These are phyloP conservation scores for Dryadula phaetusa DNA, from an alignment of 2,888 invertebrate genomes.

Conservation along the genomic window DNA sequence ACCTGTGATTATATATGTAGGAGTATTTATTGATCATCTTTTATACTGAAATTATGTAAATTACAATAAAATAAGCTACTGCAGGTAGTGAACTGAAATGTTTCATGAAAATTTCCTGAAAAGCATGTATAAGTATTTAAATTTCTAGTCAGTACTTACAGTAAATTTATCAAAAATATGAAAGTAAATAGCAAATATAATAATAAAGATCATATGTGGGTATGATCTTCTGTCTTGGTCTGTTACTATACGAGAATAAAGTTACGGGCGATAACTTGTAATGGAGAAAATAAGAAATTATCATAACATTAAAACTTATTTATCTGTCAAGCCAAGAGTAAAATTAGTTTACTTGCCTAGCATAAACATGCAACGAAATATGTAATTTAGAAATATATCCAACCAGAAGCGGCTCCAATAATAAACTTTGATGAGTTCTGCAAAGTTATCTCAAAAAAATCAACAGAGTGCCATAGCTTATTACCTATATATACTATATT, in stretches of 20 bases:
- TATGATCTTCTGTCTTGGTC: no score
- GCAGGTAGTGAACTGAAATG: no score
- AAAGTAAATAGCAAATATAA: no score
- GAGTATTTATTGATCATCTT: no score
- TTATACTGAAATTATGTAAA: no score
- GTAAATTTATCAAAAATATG: no score
- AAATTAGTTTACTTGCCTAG: slow-evolving; percentile 4
- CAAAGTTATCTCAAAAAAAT: slow-evolving; percentile 17
- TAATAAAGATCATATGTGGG: no score
- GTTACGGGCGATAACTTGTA: neutral
- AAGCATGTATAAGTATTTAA: no score
- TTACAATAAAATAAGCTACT: no score
- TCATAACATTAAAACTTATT: slow-evolving; percentile 8
- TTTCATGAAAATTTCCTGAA: no score
- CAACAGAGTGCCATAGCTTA: neutral
- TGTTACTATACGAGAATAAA: neutral
- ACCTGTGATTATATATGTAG: no score
- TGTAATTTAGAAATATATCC: slow-evolving; percentile 6
- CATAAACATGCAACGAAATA: slow-evolving; percentile 13
- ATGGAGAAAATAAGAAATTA: neutral
- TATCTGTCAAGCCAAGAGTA: slow-evolving; percentile 1
- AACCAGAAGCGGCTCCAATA: slow-evolving; percentile 5
- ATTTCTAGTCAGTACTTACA: no score
- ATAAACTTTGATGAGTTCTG: slow-evolving; percentile 25
- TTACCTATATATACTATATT: neutral